Base-by-base conservation (phyloP, 37 sponge, comb jelly and placozoan genomes). In the Axinella damicornis region DNA sequence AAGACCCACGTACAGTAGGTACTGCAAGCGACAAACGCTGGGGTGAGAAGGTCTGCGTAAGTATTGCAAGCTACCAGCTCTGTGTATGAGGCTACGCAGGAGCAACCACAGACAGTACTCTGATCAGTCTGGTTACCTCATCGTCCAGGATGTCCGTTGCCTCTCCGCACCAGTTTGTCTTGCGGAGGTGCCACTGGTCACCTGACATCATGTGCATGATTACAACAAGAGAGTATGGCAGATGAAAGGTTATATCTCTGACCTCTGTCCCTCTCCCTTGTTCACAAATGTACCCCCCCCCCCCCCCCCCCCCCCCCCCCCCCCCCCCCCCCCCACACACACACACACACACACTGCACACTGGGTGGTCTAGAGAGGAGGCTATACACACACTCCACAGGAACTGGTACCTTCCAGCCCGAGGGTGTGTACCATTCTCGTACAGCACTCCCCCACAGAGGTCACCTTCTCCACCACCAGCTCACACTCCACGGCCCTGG, bases 111-210 rank as follows among this genome's bases (percentile, higher is more conserved):
- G n/a, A n/a, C n/a, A n/a, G n/a, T n/a, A n/a, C n/a, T n/a, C n/a
- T n/a, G n/a, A n/a, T n/a, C n/a, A n/a, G n/a, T n/a, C n/a, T n/a
- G n/a, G 63, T 21, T 41, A 92, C 96, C 87, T 95, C 96, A 85
- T 92, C 93, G 2, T 95, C 93, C 22, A 95, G 59, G 33, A 84
- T 46, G 14, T 79, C 85, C 22, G 82, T 69, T 33, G 84, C 84
- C 64, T 95, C 96, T 27, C 96, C 93, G 75, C 90, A 92, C 96
- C 96, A 95, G 71, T 95, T 92, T 22, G 90, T 92, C 57, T 57
- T 86, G 0, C 88, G 54, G 24, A 95, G 55, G 56, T 95, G 96
- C 90, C 90, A 95, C 17, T 73, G 74, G 16, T 78, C 59, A 20
- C 91, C 94, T 93, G 46, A 46, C 9, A 9, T 46, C 46, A 9